These are phyloP conservation scores for Corythoichthys haematopterus DNA, from an alignment of 2,113 vertebrate genomes.

Conservation along the genomic window DNA sequence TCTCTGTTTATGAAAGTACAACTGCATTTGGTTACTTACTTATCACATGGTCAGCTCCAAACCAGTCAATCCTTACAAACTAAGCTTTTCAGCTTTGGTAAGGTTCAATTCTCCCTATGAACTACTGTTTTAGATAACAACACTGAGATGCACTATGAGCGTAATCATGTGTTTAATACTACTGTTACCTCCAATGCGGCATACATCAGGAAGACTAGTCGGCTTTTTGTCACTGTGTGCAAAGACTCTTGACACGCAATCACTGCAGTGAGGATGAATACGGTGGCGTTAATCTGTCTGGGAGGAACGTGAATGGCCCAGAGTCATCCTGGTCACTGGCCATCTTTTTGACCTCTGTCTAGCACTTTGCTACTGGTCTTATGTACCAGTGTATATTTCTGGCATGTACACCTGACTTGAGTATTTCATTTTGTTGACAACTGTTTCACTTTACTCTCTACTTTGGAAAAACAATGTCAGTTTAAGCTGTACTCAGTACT, in stretches of 20 bases:
- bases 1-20: too few relatives aligned
- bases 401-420: not conserved
- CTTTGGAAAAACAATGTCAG: not conserved
- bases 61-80: not conserved
- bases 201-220: not conserved
- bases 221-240: not conserved
- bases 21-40: too few relatives aligned
- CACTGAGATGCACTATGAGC: not conserved
- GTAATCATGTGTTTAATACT: not conserved
- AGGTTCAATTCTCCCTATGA: not conserved
- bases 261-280: constrained; percentile 16
- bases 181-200: not conserved
- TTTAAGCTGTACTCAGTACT: too few relatives aligned
- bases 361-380: constrained; percentile 10
- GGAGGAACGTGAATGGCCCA: constrained; percentile 35
- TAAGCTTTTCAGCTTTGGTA: not conserved
- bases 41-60: too few relatives aligned
- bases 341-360: constrained; percentile 21
- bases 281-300: constrained; percentile 50
- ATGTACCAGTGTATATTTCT: too few relatives aligned
- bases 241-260: constrained; percentile 2
- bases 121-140: not conserved
- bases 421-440: too few relatives aligned
- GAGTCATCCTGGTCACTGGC: constrained; percentile 13
- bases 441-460: not conserved